Conservation (phyloP, 2,888 invertebrate genomes). For the Netelia fuscicornis region DNA sequence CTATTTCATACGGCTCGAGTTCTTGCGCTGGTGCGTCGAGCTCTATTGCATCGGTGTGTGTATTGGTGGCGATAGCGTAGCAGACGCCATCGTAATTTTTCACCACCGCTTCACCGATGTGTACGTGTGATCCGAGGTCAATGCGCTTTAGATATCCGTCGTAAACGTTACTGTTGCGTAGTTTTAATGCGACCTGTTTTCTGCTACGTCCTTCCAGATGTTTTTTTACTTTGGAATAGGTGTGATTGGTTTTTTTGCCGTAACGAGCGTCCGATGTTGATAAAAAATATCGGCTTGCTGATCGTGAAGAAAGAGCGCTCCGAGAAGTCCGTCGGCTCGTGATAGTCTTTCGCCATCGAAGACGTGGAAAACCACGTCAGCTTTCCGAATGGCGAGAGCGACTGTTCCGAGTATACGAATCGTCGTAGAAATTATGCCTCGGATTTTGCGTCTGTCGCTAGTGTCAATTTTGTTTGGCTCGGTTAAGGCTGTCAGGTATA, state of each 20-base stretch:
- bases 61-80: background rate
- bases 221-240: background rate
- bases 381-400: too few species aligned
- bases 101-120: background rate
- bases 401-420: too few species aligned
- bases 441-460: too few species aligned
- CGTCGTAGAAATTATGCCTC: too few species aligned
- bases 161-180: background rate
- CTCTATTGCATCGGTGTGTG: background rate
- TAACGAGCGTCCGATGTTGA: background rate
- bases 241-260: background rate
- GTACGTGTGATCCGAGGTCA: background rate
- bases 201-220: background rate
- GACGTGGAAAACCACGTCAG: too few species aligned
- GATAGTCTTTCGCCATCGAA: too few species aligned
- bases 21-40: background rate
- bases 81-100: background rate
- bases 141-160: background rate
- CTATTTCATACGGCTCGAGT: background rate
- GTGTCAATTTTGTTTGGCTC: too few species aligned
- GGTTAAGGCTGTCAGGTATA: too few species aligned
- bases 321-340: too few species aligned
- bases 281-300: background rate
- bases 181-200: background rate
- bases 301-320: background rate